phyloP scores from a whole-genome alignment of 1,140 invertebrate genomes.

The Glossosoma conforme region DNA sequence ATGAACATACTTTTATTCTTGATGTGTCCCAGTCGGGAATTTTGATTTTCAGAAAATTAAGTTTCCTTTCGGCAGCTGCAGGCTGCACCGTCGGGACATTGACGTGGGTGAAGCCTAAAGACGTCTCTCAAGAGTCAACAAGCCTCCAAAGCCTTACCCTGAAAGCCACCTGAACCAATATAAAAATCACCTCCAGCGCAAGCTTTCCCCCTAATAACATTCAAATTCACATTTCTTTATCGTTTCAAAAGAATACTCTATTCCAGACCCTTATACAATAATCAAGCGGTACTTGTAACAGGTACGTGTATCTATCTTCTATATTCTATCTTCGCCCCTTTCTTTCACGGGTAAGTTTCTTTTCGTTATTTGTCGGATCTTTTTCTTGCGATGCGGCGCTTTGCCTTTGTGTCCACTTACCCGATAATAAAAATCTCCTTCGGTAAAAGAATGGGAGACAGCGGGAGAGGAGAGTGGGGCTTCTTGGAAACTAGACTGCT shows the following conservation, averaged over 20 bases:
- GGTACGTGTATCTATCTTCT: slow-evolving; percentile 6
- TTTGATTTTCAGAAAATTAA: too few species aligned
- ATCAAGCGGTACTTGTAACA: slow-evolving; percentile 18
- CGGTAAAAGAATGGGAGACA: slow-evolving; percentile 20
- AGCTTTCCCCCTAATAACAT: slow-evolving; percentile 21
- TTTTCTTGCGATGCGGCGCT: slow-evolving; percentile 19
- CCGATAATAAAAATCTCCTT: slow-evolving; percentile 30
- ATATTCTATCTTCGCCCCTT: slow-evolving; percentile 10
- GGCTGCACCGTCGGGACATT: slow-evolving; percentile 11
- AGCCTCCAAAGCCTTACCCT: slow-evolving; percentile 1
- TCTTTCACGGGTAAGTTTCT: slow-evolving; percentile 14
- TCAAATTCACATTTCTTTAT: slow-evolving; percentile 23
- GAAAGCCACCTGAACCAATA: slow-evolving; percentile 3
- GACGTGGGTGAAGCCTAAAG: slow-evolving; percentile 2
- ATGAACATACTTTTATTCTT: too few species aligned
- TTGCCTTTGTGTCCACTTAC: slow-evolving; percentile 29
- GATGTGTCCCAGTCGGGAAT: too few species aligned
- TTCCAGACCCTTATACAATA: slow-evolving; percentile 17
- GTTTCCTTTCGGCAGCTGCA: too few species aligned
- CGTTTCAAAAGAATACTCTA: slow-evolving; percentile 19
- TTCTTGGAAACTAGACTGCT: background rate
- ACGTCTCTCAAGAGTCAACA: background rate
- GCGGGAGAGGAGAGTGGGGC: slow-evolving; percentile 6
- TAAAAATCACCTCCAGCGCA: slow-evolving; percentile 11
- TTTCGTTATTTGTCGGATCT: slow-evolving; percentile 24